phyloP scores from a whole-genome alignment of 2,113 vertebrate species.

The Microtus ochrogaster region DNA sequence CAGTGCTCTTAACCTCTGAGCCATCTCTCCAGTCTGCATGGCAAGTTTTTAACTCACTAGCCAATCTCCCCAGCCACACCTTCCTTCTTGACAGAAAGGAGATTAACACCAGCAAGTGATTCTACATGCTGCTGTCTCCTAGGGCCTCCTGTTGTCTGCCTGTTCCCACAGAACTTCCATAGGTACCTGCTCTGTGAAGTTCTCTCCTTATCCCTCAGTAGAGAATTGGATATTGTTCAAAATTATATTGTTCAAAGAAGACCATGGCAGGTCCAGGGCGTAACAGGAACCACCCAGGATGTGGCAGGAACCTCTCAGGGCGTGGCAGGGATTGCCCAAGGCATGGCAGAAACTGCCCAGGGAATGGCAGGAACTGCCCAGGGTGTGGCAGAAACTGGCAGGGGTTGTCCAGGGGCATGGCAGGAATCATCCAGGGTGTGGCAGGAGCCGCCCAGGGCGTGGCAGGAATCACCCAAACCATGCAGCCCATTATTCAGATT shows the following conservation, averaged over 20 bases:
- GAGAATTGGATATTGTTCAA: too few relatives aligned
- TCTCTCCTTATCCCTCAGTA: rapidly evolving
- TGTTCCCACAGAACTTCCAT: background rate
- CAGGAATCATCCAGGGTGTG: background rate
- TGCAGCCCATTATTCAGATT: rapidly evolving
- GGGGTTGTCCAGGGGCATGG: background rate
- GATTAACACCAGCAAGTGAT: background rate
- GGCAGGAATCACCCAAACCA: background rate
- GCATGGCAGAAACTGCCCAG: background rate
- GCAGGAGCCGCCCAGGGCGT: too few relatives aligned
- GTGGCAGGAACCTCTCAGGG: too few relatives aligned
- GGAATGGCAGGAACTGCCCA: background rate
- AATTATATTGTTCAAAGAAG: too few relatives aligned
- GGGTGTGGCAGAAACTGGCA: background rate
- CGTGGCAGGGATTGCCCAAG: rapidly evolving
- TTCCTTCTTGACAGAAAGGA: background rate
- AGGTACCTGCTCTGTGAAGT: rapidly evolving
- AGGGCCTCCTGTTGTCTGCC: rapidly evolving
- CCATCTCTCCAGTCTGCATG: too few relatives aligned
- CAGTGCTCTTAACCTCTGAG: too few relatives aligned
- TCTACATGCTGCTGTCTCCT: rapidly evolving
- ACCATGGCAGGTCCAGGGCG: rapidly evolving
- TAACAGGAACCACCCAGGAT: background rate
- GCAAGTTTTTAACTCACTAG: background rate
- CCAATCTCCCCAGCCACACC: background rate